Evolutionary conservation across 2,888 invertebrate genomes (phyloP), one percentile per base, ranked within the genome.

Genomic region (Theretra japonica): DNA sequence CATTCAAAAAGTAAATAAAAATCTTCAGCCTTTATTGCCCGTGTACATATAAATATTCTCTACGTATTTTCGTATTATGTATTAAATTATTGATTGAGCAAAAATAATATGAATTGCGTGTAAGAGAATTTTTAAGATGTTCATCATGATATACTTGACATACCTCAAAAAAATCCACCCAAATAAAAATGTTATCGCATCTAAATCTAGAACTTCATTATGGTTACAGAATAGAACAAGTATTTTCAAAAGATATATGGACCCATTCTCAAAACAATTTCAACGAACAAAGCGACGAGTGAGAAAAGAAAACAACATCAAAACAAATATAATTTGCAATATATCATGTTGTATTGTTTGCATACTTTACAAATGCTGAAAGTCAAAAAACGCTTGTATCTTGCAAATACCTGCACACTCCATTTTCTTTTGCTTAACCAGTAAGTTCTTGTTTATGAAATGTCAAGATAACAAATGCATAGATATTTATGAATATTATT

Each of bases 1-100:
- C 41, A 56, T 21, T 69, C 41, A 41, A 70, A 41, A 50, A 53
- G 69, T 41, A 41, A 70, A 70, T 62, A 48, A 75, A 75, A 69
- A 73, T 74, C 74, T 21, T 2, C 19, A 23, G 3, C 4, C 15
- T 60, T 30, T 30, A 28, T 25, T 30, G 19, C 30, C 41, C 15
- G 41, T 41, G 41, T 41, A 15, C 15, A 15, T 41, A 41, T 41
- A 11, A 41, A 41, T 3, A 41, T 15, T 11, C 41, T 2, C 11
- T 15, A 11, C 2, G 11, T 2, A 11, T 41, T 33, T 33, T 41
- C 41, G 3, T 11, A 2, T 11, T 41, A 15, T 41, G 15, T 41
- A 11, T 11, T 11, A 15, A 41, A 41, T 41, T 11, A 41, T 41
- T 15, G 28, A 41, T 41, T 15, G 15, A 15, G 11, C 2, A 41